Base-by-base conservation (phyloP, 2,113 vertebrate genomes). In the Limanda limanda region DNA sequence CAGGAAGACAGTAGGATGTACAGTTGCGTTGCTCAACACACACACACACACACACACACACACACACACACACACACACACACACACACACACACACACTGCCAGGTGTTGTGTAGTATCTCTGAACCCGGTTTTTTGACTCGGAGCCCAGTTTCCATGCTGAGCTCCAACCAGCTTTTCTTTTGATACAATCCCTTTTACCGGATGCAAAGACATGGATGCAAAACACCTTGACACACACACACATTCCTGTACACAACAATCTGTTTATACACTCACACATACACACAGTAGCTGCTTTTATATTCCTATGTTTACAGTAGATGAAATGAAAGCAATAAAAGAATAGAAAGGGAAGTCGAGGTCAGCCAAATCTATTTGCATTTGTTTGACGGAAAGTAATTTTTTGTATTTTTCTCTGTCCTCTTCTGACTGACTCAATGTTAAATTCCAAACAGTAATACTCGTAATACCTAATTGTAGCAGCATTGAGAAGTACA, bases 141-240 rank as follows among this genome's bases (percentile, higher is more conserved):
- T 83, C 56, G 0, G 15, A 79, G 69, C 88, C 82, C 82, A 85
- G 79, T 80, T 86, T 85, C 45, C 78, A 62, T 60, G 71, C 69
- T 48, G 56, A 81, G 61, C 60, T 79, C 55, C 80, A 67, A 55
- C 57, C 60, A 59, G 54, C 61, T 79, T 73, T 76, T 71, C 69
- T 81, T 81, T 72, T 79, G 54, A 72, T 76, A 37, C 45, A 68
- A 81, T 84, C 83, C 75, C 14, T 76, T 86, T 86, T 76, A 72
- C 65, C 74, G 31, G 42, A 81, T 31, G 52, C 77, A 78, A 52
- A 74, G 21, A 56, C 48, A 75, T 64, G 66, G 80, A 78, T 73
- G 62, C 40, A 58, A 77, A 74, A 58, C 56, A 42, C 40, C 24
- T 3, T 52, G 17, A 78, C 60, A 58, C 78, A 74, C 68, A 40